phyloP scores from a whole-genome alignment of 2,113 vertebrate genomes.

The Sclerurus mexicanus region DNA sequence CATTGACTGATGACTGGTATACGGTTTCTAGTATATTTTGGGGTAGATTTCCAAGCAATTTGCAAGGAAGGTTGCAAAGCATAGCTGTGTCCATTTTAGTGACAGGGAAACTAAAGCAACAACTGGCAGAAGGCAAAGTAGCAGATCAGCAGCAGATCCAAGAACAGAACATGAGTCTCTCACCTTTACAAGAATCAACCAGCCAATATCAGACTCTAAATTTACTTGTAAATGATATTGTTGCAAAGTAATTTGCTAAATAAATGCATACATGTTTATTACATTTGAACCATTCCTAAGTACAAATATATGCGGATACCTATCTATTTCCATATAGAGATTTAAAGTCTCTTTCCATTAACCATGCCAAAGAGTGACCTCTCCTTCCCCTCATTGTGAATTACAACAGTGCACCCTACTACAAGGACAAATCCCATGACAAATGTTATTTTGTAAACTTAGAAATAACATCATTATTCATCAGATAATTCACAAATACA shows the following conservation, averaged over 20 bases:
- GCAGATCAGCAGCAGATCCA: not conserved
- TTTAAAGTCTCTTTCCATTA: slow-evolving; percentile 8
- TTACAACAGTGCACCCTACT: not conserved
- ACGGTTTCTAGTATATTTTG: not conserved
- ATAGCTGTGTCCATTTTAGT: not conserved
- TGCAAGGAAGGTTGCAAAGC: not conserved
- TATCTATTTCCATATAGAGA: not conserved
- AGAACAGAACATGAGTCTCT: not conserved
- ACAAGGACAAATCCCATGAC: not conserved
- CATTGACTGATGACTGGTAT: not conserved
- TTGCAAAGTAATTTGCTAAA: not conserved
- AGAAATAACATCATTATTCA: not conserved
- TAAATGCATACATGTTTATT: not conserved
- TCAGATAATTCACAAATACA: not conserved
- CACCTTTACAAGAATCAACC: not conserved
- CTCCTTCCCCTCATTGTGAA: rapidly evolving
- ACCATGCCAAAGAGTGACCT: not conserved
- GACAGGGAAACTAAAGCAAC: not conserved
- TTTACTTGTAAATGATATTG: not conserved
- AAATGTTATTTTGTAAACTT: not conserved
- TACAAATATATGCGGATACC: not conserved
- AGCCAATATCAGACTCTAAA: not conserved
- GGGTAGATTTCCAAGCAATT: not conserved
- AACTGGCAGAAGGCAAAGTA: not conserved
- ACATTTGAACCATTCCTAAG: not conserved